Percentiles rank a stretch among this genome's conserved stretches.
Conservation (phyloP, 1,140 invertebrate species). For the Eufriesea mexicana region DNA sequence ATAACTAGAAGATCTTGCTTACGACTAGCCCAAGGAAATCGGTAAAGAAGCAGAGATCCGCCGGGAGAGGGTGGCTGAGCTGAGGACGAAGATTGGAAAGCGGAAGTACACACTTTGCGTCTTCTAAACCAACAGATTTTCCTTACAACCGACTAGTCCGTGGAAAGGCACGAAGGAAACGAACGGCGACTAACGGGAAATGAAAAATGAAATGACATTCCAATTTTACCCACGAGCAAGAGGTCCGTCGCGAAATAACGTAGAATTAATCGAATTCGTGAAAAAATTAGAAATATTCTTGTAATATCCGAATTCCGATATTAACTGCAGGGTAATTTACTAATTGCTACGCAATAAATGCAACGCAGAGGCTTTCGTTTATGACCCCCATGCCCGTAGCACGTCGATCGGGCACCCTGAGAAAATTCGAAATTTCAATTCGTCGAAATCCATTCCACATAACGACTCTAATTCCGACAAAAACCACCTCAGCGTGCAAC, state of each 20-base stretch:
- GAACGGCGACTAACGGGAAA: neutral
- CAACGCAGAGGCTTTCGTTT: too few species aligned
- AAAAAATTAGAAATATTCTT: too few species aligned
- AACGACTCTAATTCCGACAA: neutral
- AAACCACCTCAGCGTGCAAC: neutral
- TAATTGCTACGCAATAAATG: too few species aligned
- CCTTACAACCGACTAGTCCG: too few species aligned
- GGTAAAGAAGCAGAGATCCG: slow-evolving; percentile 7
- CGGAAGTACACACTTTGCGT: neutral
- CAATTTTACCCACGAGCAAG: neutral
- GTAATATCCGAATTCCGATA: too few species aligned
- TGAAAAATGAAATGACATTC: neutral
- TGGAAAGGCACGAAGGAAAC: neutral
- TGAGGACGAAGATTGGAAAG: neutral
- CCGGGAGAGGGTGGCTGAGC: too few species aligned
- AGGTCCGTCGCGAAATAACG: neutral
- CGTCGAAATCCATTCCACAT: neutral
- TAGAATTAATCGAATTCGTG: too few species aligned
- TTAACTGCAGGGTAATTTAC: too few species aligned
- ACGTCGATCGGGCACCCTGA: too few species aligned
- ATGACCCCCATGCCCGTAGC: too few species aligned
- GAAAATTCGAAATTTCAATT: neutral
- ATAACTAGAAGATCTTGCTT: slow-evolving; percentile 37
- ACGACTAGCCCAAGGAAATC: neutral
- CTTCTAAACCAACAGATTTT: neutral